Evolutionary conservation across 2,888 invertebrate genomes (phyloP).

Genomic region (Nipponacmea schrenckii): DNA sequence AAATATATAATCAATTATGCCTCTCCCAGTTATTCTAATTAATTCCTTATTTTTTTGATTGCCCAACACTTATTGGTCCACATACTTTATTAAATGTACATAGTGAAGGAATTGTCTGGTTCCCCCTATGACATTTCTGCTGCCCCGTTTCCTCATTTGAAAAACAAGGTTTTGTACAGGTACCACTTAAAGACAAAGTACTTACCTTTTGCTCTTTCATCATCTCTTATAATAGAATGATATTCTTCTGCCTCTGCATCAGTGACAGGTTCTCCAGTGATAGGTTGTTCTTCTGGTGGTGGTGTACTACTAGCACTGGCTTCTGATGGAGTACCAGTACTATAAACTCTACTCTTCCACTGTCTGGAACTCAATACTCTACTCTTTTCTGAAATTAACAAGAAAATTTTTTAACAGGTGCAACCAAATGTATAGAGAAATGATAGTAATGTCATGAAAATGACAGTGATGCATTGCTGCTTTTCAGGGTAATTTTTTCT

Average conservation of each 20-base stretch:
- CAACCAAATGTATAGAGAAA: too few species aligned
- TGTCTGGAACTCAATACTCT: slow-evolving; percentile 16
- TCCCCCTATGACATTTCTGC: too few species aligned
- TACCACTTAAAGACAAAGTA: not conserved
- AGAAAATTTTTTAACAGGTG: not conserved
- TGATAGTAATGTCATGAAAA: too few species aligned
- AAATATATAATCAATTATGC: too few species aligned
- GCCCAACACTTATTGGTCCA: too few species aligned
- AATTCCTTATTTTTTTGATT: too few species aligned
- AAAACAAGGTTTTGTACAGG: not conserved
- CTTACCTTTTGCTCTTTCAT: slow-evolving; percentile 73
- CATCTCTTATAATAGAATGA: slow-evolving; percentile 75
- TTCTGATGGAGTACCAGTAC: slow-evolving; percentile 21
- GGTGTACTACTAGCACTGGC: slow-evolving; percentile 15
- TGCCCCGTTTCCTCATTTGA: too few species aligned
- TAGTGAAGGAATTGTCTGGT: too few species aligned
- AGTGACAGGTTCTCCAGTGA: slow-evolving; percentile 22
- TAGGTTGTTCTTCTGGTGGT: slow-evolving; percentile 8
- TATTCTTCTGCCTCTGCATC: slow-evolving; percentile 67
- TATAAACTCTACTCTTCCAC: slow-evolving; percentile 4
- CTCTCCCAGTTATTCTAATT: too few species aligned
- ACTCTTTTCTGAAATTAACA: slow-evolving; percentile 15
- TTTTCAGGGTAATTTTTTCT: too few species aligned
- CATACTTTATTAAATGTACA: too few species aligned
- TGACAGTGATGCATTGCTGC: too few species aligned